Base-by-base conservation (phyloP, 2,797 vertebrate species). In the Tamandua tetradactyla region DNA sequence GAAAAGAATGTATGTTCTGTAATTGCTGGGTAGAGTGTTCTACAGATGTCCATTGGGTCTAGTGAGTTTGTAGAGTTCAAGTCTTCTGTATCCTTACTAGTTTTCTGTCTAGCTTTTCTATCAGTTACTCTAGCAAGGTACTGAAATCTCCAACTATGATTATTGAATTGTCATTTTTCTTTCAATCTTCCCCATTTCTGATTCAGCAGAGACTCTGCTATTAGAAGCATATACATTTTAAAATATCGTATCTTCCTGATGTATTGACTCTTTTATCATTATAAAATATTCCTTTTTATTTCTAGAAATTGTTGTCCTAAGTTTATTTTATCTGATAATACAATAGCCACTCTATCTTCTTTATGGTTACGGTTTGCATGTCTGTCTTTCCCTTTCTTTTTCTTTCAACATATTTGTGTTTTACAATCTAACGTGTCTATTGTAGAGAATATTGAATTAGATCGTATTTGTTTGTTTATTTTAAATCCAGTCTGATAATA, bases 81-180 rank as follows among this genome's bases (percentile, higher is more conserved):
- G 7, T 69, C 35, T 52, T 66, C 27, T 40, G 0, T 25, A n/a
- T 44, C 20, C 11, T 72, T 64, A 23, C 44, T 91, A 37, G 35
- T 83, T 78, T 89, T 91, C 40, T 72, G 52, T 27, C 32, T 80
- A 20, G 1, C 42, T 74, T 69, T 89, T 74, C 71, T 91, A 14
- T 94, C 47, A 71, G 4, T 47, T 72, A 25, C 7, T 30, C 72
- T 14, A 89, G 35, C 71, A 10, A 2, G 11, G 0, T 68, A 27
- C 66, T 89, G 27, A 87, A 59, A 82, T 78, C 13, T 74, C 15
- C 8, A 78, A 4, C 30, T 42, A 35, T 82, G 66, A 27, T 49
- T 68, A 27, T 52, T 68, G 44, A 88, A 71, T 82, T 81, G 32
- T 22, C 25, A 44, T 86, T 91, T 94, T 91, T 75, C 40, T 74